Conservation (phyloP, 2,888 invertebrate species). For the Epicampocera succincta region DNA sequence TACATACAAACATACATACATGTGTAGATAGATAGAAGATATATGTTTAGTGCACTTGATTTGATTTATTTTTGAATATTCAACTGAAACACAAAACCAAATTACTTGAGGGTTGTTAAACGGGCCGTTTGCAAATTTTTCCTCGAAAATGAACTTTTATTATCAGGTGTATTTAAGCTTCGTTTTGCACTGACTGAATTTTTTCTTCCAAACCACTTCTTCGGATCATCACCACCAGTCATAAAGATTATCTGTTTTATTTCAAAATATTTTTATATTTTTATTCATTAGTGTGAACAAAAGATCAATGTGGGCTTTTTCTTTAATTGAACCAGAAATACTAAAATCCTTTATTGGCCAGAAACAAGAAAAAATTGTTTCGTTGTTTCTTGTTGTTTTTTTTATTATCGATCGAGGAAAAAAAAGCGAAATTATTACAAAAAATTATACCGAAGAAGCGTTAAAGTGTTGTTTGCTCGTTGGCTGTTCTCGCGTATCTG, state of each 20-base stretch:
- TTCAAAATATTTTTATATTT: neutral
- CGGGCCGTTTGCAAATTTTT: conserved; percentile 1
- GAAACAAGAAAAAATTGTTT: conserved; percentile 14
- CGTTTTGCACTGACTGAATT: neutral
- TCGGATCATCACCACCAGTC: neutral
- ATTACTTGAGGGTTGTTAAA: conserved; percentile 17
- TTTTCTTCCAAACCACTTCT: conserved; percentile 7
- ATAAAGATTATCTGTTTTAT: conserved; percentile 10
- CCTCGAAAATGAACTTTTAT: neutral
- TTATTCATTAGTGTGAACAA: conserved; percentile 5
- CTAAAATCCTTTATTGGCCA: conserved; percentile 53
- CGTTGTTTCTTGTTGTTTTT: conserved; percentile 9
- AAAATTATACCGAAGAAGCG: conserved; percentile 53
- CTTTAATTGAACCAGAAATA: conserved; percentile 23
- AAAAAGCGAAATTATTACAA: conserved; percentile 18
- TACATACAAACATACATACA: no score
- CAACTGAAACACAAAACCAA: neutral
- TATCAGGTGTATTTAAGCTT: neutral
- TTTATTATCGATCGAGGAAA: neutral
- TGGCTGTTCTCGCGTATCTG: conserved; percentile 75
- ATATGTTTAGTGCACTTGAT: neutral
- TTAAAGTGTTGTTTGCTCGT: conserved; percentile 71
- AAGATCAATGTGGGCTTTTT: conserved; percentile 30
- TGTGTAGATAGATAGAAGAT: no score
- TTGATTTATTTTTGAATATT: neutral